Conservation (phyloP, 1,140 invertebrate genomes). For the Cotesia chilonis region DNA sequence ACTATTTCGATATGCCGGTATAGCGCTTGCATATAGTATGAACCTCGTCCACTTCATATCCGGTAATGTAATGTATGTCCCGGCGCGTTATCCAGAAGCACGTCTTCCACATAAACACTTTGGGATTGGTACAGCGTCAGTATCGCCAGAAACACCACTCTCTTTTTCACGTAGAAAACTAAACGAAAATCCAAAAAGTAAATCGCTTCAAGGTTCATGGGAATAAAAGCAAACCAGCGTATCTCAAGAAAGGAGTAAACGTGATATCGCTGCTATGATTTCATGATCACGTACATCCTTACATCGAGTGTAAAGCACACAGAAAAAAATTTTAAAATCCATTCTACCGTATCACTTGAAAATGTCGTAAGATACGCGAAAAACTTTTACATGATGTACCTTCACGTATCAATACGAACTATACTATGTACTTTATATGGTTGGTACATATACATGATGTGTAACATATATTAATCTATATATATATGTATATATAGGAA, state of each 20-base stretch:
- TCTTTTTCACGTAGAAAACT: no score
- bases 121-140: constrained; percentile 27
- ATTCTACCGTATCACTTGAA: neutral
- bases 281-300: constrained; percentile 35
- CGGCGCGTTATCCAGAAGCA: constrained; percentile 34
- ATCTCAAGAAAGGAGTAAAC: constrained; percentile 2
- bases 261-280: constrained; percentile 15
- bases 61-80: constrained; percentile 12
- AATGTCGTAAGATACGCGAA: constrained; percentile 15
- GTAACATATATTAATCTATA: no score
- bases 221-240: neutral
- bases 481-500: no score
- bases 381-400: no score
- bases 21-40: constrained; percentile 18
- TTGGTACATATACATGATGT: no score
- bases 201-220: neutral
- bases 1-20: neutral
- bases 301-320: constrained; percentile 38
- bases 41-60: constrained; percentile 26
- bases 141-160: constrained; percentile 13
- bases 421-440: no score
- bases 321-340: constrained; percentile 12
- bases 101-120: constrained; percentile 37
- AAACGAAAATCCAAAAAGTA: neutral
- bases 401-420: no score